Conservation (phyloP, 2,888 invertebrate species). For the Melieria picta region DNA sequence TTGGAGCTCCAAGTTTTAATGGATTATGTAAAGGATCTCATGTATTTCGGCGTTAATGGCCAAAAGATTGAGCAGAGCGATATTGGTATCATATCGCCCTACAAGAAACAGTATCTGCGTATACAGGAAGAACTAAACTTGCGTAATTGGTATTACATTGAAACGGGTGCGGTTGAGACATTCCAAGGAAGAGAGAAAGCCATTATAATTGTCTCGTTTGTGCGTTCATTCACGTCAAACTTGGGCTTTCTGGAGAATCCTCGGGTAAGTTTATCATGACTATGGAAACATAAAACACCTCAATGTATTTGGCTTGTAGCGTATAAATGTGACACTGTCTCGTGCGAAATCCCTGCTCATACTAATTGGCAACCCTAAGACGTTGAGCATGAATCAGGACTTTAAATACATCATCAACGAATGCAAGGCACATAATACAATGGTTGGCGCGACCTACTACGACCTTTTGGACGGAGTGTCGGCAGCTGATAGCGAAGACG, state of each 20-base stretch:
- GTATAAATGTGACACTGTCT: constrained; percentile 74
- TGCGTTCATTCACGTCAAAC: constrained; percentile 67
- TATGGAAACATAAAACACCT: neutral
- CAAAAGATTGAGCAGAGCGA: constrained; percentile 65
- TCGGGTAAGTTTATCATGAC: constrained; percentile 51
- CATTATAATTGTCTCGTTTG: constrained; percentile 84
- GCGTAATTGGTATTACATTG: constrained; percentile 66
- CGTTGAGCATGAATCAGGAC: constrained; percentile 58
- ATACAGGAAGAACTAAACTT: constrained; percentile 59
- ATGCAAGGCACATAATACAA: constrained; percentile 46
- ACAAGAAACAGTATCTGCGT: constrained; percentile 65
- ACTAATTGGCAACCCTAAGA: constrained; percentile 66
- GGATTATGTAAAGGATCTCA: constrained; percentile 70
- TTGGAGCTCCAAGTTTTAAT: constrained; percentile 71
- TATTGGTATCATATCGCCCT: constrained; percentile 73
- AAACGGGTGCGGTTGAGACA: constrained; percentile 85
- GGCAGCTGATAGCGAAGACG: neutral
- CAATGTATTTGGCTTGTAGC: constrained; percentile 61
- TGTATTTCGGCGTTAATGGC: constrained; percentile 66
- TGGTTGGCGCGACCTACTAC: constrained; percentile 24
- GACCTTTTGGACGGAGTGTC: neutral
- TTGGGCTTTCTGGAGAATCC: constrained; percentile 59
- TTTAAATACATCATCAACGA: constrained; percentile 55
- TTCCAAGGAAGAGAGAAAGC: constrained; percentile 89
- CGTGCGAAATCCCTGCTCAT: constrained; percentile 71